phyloP scores from a whole-genome alignment of 2,888 invertebrate genomes.

The Drosophila sordidula region DNA sequence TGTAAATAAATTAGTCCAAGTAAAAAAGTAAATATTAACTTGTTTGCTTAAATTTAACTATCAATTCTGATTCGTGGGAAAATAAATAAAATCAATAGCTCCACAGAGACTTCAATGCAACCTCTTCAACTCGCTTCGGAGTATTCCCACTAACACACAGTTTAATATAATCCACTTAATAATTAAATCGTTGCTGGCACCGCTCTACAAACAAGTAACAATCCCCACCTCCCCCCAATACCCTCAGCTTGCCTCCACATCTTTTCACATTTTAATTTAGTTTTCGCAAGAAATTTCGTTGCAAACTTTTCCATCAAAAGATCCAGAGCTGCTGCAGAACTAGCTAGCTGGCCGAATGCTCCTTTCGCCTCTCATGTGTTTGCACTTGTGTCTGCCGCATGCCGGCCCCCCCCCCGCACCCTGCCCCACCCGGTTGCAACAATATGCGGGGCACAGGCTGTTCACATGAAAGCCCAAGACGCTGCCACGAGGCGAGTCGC shows the following conservation, averaged over 20 bases:
- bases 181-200: constrained; percentile 42
- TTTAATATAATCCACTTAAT: constrained; percentile 46
- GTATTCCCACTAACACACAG: constrained; percentile 17
- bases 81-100: no score
- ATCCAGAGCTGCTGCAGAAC: constrained; percentile 27
- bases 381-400: constrained; percentile 17
- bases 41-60: no score
- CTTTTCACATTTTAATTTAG: constrained; percentile 76
- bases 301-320: constrained; percentile 72
- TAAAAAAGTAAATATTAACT: no score
- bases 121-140: not conserved
- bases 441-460: constrained; percentile 25
- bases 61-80: no score
- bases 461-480: constrained; percentile 18
- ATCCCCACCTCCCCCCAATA: not conserved
- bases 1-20: no score
- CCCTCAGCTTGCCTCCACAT: constrained; percentile 16
- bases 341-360: not conserved
- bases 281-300: constrained; percentile 70
- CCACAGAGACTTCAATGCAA: no score
- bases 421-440: constrained; percentile 5
- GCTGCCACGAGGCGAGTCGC: constrained; percentile 31
- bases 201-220: constrained; percentile 8
- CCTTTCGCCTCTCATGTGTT: constrained; percentile 24
- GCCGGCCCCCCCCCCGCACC: no score